These are phyloP conservation scores for Coracias cyanogaster DNA, from an alignment of 2,797 vertebrate genomes.

Conservation along the genomic window DNA sequence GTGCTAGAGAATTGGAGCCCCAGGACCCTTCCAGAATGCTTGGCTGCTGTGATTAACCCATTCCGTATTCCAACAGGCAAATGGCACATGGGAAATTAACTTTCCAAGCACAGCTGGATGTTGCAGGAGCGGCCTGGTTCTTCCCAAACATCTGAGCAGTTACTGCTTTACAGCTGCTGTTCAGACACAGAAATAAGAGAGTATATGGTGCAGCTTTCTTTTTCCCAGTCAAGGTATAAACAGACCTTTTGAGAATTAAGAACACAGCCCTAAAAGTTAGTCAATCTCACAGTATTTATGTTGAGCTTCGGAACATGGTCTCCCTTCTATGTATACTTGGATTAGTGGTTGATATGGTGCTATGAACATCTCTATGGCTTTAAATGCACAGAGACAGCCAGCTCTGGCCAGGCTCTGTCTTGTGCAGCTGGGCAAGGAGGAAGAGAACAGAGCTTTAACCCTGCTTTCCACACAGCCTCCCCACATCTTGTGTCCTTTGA, in stretches of 20 bases:
- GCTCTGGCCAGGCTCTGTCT: background rate
- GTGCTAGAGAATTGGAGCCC: background rate
- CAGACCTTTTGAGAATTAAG: background rate
- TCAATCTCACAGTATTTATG: background rate
- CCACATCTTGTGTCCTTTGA: background rate
- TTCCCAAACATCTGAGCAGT: background rate
- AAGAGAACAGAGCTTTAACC: background rate
- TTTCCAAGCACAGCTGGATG: background rate
- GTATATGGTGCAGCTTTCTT: background rate
- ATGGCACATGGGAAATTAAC: background rate
- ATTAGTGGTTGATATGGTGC: background rate
- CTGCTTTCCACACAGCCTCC: background rate
- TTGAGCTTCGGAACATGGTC: background rate
- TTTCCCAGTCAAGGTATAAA: background rate
- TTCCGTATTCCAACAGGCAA: background rate
- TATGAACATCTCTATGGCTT: background rate
- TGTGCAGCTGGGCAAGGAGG: background rate
- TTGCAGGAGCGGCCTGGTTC: background rate
- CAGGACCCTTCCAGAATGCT: background rate
- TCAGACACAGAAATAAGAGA: background rate
- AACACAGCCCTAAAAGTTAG: background rate
- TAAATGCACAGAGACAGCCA: background rate
- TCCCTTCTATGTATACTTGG: background rate
- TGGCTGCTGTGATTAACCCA: background rate
- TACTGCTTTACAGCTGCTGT: background rate